Evolutionary conservation across 2,113 vertebrate species (phyloP).

Genomic region (Neomonachus schauinslandi): DNA sequence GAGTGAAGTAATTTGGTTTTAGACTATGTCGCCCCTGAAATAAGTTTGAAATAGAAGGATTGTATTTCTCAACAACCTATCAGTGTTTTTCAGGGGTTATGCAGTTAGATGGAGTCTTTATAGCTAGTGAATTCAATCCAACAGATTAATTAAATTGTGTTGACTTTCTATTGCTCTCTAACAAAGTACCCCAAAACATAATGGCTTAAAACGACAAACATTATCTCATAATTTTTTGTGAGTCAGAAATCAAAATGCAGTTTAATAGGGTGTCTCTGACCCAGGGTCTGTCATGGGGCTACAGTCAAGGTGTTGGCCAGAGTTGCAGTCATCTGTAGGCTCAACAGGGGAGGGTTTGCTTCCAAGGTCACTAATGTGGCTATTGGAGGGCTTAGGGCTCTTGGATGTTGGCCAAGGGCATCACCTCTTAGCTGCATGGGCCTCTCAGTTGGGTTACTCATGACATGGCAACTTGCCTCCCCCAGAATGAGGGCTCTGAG

Average conservation of each 20-base stretch:
- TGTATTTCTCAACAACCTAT: neutral
- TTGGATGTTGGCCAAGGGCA: neutral
- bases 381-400: neutral
- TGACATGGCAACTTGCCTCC: neutral
- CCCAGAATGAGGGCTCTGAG: neutral
- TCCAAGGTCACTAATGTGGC: neutral
- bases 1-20: neutral
- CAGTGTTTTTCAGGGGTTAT: neutral
- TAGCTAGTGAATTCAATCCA: neutral
- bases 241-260: neutral
- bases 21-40: neutral
- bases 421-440: neutral
- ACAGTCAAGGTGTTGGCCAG: neutral
- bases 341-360: neutral
- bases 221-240: neutral
- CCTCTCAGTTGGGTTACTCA: neutral
- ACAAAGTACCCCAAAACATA: neutral
- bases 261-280: neutral
- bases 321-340: neutral
- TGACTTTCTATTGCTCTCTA: neutral
- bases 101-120: neutral
- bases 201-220: neutral
- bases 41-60: neutral
- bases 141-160: neutral
- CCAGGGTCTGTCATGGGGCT: accelerated